Conservation (phyloP, 2,797 vertebrate species). For the Rhadinocentrus ornatus region DNA sequence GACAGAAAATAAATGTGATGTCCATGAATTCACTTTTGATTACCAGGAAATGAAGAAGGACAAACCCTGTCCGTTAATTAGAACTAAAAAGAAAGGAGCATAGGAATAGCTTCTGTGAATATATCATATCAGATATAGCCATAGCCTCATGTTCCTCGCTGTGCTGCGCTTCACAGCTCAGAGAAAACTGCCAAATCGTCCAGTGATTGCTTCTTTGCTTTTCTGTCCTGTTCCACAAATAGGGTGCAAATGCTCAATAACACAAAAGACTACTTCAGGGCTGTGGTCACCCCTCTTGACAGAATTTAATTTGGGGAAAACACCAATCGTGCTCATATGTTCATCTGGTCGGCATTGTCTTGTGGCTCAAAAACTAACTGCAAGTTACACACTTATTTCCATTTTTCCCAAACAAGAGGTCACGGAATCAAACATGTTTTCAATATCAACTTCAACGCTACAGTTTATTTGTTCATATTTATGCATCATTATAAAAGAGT, state of each 20-base stretch:
- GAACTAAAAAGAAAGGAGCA: conserved; percentile 13
- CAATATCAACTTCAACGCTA: too few relatives aligned
- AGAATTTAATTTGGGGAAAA: too few relatives aligned
- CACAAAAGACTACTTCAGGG: conserved; percentile 36
- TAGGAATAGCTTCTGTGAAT: conserved; percentile 5
- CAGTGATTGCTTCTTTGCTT: conserved; percentile 40
- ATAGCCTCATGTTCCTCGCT: conserved; percentile 1
- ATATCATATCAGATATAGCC: conserved; percentile 24
- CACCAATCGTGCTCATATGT: too few relatives aligned
- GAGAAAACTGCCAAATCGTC: conserved; percentile 31
- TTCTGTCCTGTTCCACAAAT: conserved; percentile 39
- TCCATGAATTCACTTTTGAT: conserved; percentile 18
- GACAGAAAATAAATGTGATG: conserved; percentile 8
- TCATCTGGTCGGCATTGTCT: too few relatives aligned
- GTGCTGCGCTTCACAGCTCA: conserved; percentile 17
- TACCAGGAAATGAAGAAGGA: conserved; percentile 6
- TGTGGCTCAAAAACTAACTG: too few relatives aligned
- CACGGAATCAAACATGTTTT: too few relatives aligned
- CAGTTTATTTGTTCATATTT: too few relatives aligned
- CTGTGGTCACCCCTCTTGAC: conserved; percentile 28
- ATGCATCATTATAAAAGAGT: too few relatives aligned
- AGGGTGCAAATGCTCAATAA: conserved; percentile 27
- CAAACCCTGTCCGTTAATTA: not conserved
- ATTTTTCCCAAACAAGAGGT: too few relatives aligned
- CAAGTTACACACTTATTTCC: too few relatives aligned